Base-by-base conservation (phyloP, 2,797 vertebrate species). In the Sebastes hubbsi region DNA sequence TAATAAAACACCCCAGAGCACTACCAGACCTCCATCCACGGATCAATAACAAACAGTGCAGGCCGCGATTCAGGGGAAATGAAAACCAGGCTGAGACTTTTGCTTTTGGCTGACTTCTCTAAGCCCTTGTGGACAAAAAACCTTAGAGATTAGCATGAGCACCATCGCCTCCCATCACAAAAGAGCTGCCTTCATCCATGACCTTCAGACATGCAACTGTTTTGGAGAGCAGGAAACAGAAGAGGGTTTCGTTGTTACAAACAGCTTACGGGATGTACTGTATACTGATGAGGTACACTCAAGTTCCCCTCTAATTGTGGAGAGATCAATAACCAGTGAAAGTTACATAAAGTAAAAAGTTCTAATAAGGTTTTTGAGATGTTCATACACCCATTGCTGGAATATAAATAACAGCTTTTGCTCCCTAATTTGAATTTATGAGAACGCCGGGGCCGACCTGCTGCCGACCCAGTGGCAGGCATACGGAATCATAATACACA, bases 341-440 rank as follows among this genome's bases (percentile, higher is more conserved):
- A 52, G 20, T 59, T 56, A 8, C 18, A 69, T 36, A 52, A 42
- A 60, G 52, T 34, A 27, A 68, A 16, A 18, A 63, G 3, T 56
- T 72, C n/a, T 36, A 27, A 63, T 64, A 38, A 61, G 62, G 8
- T 38, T 70, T 58, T 52, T 42, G 18, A 73, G 54, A 78, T 61
- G 32, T 10, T 61, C 8, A 56, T 18, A 13, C 16, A 54, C 7
- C 14, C 16, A 10, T 29, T 36, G 2, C 22, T 56, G 8, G 1
- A 16, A 46, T 65, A 52, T 62, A 24, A 73, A 80, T 62, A 75
- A 58, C 5, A 29, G 34, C 22, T 66, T 79, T 66, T 13, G 59
- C 64, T 81, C 29, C 24, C 65, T 77, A 59, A 81, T 77, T 73
- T 81, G 32, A 76, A 71, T 83, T 59, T 69, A 68, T 84, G 70